These are phyloP conservation scores for Desoria tigrina DNA, from an alignment of 2,888 invertebrate species.

Conservation along the genomic window DNA sequence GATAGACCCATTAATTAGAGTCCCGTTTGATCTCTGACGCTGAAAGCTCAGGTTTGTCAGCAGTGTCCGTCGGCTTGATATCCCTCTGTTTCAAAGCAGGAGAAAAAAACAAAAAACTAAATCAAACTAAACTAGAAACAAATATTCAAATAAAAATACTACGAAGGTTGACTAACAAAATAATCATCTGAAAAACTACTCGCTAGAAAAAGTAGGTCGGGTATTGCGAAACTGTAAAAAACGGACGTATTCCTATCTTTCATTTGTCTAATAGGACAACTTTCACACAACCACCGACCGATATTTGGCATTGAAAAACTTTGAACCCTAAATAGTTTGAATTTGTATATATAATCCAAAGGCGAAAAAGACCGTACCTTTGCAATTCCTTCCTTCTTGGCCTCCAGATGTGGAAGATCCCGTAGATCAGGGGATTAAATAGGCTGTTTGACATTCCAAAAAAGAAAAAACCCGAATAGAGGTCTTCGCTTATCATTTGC, in stretches of 20 bases:
- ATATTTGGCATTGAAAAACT: no score
- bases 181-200: no score
- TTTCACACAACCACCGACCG: no score
- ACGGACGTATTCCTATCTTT: no score
- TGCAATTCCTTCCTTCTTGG: constrained; percentile 57
- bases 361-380: constrained; percentile 48
- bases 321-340: no score
- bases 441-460: constrained; percentile 85
- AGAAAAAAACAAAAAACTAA: constrained; percentile 29
- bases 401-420: constrained; percentile 82
- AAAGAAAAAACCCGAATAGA: constrained; percentile 75
- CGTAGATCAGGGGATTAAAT: constrained; percentile 79
- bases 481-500: constrained; percentile 63
- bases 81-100: constrained; percentile 44
- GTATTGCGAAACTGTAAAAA: no score
- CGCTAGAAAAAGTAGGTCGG: no score
- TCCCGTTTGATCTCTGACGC: constrained; percentile 41
- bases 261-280: no score
- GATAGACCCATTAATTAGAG: constrained; percentile 42
- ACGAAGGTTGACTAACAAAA: no score
- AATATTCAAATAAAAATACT: not conserved
- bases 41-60: constrained; percentile 50
- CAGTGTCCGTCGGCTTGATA: constrained; percentile 49
- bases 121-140: constrained; percentile 11
- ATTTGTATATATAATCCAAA: no score